phyloP scores from a whole-genome alignment of 92 coral and sea anemone species.

The Metridium senile region DNA sequence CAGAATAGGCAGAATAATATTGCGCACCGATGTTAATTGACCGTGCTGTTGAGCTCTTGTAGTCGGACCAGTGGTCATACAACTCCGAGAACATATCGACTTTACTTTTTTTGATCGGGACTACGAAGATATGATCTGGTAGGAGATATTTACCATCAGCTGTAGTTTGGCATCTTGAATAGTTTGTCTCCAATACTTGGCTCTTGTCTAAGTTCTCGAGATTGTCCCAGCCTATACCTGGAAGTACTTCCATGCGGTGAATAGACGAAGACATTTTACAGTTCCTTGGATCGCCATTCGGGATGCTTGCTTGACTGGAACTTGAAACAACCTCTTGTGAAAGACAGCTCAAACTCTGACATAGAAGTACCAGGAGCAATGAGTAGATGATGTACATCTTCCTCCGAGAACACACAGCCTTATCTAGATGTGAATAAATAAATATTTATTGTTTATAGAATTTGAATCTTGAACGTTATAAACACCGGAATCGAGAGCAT shows the following conservation, averaged over 20 bases:
- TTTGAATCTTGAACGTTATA: too few relatives aligned
- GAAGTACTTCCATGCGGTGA: slow-evolving; percentile 45
- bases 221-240: slow-evolving; percentile 88
- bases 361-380: not conserved
- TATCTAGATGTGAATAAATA: not conserved
- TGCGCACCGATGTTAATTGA: slow-evolving; percentile 75
- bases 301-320: not conserved
- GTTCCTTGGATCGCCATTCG: slow-evolving; percentile 51
- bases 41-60: slow-evolving; percentile 63
- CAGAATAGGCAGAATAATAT: slow-evolving; percentile 57
- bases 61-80: slow-evolving; percentile 72
- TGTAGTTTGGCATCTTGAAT: slow-evolving; percentile 77
- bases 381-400: not conserved
- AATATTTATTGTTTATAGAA: too few relatives aligned
- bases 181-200: slow-evolving; percentile 64
- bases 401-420: not conserved
- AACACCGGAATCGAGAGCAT: too few relatives aligned
- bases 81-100: slow-evolving; percentile 75
- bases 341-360: not conserved
- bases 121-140: slow-evolving; percentile 78
- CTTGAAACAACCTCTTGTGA: not conserved
- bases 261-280: slow-evolving; percentile 17
- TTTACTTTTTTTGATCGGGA: slow-evolving; percentile 74
- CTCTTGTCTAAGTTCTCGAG: slow-evolving; percentile 78
- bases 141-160: slow-evolving; percentile 79